phyloP scores from a whole-genome alignment of 1,140 invertebrate genomes.

The Musca domestica region DNA sequence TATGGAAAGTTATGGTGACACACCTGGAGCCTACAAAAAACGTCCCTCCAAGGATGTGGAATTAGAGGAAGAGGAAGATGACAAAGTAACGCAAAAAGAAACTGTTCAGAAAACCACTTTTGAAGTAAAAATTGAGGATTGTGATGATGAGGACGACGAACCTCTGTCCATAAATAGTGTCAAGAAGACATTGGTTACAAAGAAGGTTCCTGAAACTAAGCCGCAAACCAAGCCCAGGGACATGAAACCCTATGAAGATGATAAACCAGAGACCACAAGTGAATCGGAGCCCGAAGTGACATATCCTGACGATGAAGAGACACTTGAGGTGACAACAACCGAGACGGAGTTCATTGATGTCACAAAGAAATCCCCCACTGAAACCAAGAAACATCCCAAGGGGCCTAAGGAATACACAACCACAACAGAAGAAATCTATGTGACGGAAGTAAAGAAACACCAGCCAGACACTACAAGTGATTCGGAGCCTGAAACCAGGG shows the following conservation, averaged over 20 bases:
- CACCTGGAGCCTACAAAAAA: conserved; percentile 35
- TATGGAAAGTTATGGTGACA: conserved; percentile 55
- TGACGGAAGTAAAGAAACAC: too few species aligned
- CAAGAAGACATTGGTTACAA: conserved; percentile 15
- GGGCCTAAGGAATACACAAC: too few species aligned
- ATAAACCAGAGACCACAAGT: neutral
- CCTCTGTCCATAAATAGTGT: conserved; percentile 27
- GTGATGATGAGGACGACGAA: conserved; percentile 36
- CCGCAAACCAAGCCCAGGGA: neutral
- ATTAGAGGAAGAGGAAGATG: conserved; percentile 21
- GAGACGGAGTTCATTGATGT: too few species aligned
- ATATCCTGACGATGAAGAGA: conserved; percentile 4
- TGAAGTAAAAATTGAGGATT: conserved; percentile 48
- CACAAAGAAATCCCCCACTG: too few species aligned
- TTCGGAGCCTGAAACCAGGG: neutral
- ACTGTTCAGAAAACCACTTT: conserved; percentile 29
- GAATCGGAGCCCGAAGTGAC: conserved; percentile 3
- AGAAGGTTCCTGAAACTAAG: conserved; percentile 9
- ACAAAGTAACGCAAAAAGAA: neutral
- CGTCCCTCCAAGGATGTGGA: conserved; percentile 1
- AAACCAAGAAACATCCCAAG: too few species aligned
- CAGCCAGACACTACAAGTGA: neutral
- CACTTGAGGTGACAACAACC: neutral
- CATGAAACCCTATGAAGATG: conserved; percentile 8
- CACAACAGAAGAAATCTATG: too few species aligned